Percentiles rank a stretch among this genome's conserved stretches.
Evolutionary conservation across 2,797 vertebrate genomes (phyloP).

Genomic region (Urocyon cinereoargenteus): DNA sequence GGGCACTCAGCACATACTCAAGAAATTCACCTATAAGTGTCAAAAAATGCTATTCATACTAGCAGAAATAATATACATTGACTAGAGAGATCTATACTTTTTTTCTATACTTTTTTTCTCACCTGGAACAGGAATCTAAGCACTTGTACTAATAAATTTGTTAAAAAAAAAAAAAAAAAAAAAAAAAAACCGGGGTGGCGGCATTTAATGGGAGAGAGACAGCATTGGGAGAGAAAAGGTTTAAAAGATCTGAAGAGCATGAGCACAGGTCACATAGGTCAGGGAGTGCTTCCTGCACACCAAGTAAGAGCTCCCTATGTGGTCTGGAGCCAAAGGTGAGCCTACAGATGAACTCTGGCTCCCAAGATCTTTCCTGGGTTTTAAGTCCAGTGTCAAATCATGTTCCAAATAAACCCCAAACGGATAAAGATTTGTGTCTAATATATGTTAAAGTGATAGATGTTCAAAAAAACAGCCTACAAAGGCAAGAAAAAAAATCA

Average conservation of each 20-base stretch:
- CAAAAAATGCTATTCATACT: background rate
- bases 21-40: background rate
- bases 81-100: background rate
- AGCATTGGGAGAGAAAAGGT: background rate
- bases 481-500: background rate
- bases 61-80: background rate
- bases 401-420: background rate
- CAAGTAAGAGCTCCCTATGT: background rate
- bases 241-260: background rate
- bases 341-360: background rate
- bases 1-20: too few relatives aligned
- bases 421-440: background rate
- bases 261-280: background rate
- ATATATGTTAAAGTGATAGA: background rate
- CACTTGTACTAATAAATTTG: background rate
- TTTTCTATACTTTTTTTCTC: background rate
- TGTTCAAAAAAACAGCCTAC: background rate
- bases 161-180: background rate
- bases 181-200: background rate
- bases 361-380: background rate
- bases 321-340: background rate
- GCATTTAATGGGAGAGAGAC: background rate
- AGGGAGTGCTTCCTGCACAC: background rate
- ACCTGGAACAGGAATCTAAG: background rate
- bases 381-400: background rate